Conservation (phyloP, 2,888 invertebrate genomes). For the Polymixis flavicincta region DNA sequence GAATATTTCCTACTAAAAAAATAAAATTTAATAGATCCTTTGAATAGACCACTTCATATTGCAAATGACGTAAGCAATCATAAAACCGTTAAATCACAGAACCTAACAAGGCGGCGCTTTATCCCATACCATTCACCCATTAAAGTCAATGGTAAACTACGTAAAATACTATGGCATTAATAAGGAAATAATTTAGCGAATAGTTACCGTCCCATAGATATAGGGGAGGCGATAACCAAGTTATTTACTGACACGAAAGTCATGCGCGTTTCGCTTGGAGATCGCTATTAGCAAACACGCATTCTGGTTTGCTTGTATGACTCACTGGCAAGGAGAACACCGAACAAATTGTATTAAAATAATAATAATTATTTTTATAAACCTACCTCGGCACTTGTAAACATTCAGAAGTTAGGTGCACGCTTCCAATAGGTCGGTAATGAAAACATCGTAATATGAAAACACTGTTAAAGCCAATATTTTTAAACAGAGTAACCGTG, state of each 20-base stretch:
- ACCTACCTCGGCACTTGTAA: no score
- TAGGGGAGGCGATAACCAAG: slow-evolving; percentile 51
- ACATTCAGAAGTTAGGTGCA: no score
- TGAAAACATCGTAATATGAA: no score
- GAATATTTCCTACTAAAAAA: neutral
- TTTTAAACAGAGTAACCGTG: no score
- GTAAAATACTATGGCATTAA: slow-evolving; percentile 44
- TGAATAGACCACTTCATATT: neutral
- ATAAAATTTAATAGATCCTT: neutral
- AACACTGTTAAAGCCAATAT: no score
- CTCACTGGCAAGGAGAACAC: neutral
- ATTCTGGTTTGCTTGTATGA: slow-evolving; percentile 36
- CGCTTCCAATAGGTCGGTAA: no score
- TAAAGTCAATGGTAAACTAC: slow-evolving; percentile 36
- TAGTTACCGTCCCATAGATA: slow-evolving; percentile 52
- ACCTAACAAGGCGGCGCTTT: neutral
- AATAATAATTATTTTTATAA: no score
- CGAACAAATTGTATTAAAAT: neutral
- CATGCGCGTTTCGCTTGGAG: slow-evolving; percentile 37
- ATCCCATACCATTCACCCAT: slow-evolving; percentile 6
- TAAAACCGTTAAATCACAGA: slow-evolving; percentile 3
- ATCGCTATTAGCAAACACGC: slow-evolving; percentile 49
- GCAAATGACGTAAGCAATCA: neutral
- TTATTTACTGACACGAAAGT: slow-evolving; percentile 62
- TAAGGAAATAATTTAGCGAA: slow-evolving; percentile 65